phyloP scores from a whole-genome alignment of 92 coral and sea anemone species.

The Heliopora coerulea region DNA sequence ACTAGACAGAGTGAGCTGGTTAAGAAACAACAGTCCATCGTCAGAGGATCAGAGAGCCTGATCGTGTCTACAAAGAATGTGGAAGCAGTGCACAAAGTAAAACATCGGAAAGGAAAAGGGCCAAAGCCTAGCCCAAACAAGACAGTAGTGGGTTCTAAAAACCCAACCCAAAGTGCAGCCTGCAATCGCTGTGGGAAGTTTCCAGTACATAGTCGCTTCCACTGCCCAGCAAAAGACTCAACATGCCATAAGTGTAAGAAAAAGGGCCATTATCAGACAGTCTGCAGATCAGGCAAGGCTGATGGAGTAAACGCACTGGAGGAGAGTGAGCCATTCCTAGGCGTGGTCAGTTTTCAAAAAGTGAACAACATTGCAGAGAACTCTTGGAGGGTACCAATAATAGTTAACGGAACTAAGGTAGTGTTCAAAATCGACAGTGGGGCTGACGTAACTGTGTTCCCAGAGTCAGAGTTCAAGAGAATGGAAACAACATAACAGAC shows the following conservation, averaged over 20 bases:
- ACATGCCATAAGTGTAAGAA: slow-evolving; percentile 2
- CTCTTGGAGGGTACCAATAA: slow-evolving; percentile 35
- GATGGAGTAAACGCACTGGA: too few relatives aligned
- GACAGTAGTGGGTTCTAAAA: background rate
- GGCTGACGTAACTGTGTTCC: slow-evolving; percentile 55
- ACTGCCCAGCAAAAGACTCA: slow-evolving; percentile 49
- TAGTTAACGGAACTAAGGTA: slow-evolving; percentile 28
- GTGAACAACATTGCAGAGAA: slow-evolving; percentile 8
- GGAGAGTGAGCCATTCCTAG: too few relatives aligned
- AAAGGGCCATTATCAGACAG: slow-evolving; percentile 30
- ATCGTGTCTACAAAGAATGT: slow-evolving; percentile 11
- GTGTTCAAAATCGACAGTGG: slow-evolving; percentile 54
- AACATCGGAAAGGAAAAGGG: background rate
- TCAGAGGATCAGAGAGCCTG: too few relatives aligned
- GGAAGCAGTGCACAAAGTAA: background rate
- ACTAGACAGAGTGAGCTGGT: slow-evolving; percentile 38
- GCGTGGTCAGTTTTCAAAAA: too few relatives aligned
- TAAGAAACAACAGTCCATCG: slow-evolving; percentile 33
- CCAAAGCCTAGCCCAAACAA: background rate
- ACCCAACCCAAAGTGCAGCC: background rate
- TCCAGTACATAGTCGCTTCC: too few relatives aligned
- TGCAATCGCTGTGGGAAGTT: slow-evolving; percentile 35
- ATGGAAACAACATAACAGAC: slow-evolving; percentile 29
- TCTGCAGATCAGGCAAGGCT: slow-evolving; percentile 1
- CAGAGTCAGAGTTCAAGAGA: slow-evolving; percentile 31